Evolutionary conservation across 1,140 invertebrate genomes (phyloP), one percentile per base, ranked within the genome.

Genomic region (Bombus confusus): DNA sequence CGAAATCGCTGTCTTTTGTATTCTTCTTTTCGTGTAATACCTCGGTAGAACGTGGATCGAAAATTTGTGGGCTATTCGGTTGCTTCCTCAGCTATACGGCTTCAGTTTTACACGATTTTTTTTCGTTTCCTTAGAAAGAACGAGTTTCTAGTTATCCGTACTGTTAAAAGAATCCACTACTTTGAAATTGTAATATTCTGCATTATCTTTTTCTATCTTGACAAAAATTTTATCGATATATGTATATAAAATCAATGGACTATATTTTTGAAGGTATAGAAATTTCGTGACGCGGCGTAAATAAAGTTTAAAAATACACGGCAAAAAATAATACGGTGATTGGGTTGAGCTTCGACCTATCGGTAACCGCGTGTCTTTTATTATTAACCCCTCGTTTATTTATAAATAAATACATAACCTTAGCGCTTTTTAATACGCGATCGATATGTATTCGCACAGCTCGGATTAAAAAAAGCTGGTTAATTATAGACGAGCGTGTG

Each of bases 401-500:
- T 69, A 83, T 77, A 83, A 83, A 41, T 68, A 77, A 52, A 52
- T 18, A 31, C 10, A 25, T 25, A 75, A 41, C 18, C 47, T 68
- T 68, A 34, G 28, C 57, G 34, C 18, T 83, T 78, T 78, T 69
- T 83, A 25, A 39, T 39, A 28, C 41, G 6, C 37, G 77, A 47
- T 83, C 64, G 74, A 83, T 69, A 25, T 25, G 25, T 31, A 31
- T 59, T 41, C 43, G 28, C 37, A 25, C n/a, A 31, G 12, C 12
- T 43, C 15, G 28, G 28, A 39, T 47, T 39, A 57, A 78, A 78
- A 78, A 28, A 12, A 41, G 18, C 25, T 22, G 6, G 15, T 31
- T 43, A 83, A 78, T 77, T 76, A 83, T 83, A 83, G 28, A 15
- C 25, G 68, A 39, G n/a, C 69, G 74, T 68, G 73, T 83, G 59